Evolutionary conservation across 2,888 invertebrate genomes (phyloP).

Genomic region (Andricus quercusramuli): DNA sequence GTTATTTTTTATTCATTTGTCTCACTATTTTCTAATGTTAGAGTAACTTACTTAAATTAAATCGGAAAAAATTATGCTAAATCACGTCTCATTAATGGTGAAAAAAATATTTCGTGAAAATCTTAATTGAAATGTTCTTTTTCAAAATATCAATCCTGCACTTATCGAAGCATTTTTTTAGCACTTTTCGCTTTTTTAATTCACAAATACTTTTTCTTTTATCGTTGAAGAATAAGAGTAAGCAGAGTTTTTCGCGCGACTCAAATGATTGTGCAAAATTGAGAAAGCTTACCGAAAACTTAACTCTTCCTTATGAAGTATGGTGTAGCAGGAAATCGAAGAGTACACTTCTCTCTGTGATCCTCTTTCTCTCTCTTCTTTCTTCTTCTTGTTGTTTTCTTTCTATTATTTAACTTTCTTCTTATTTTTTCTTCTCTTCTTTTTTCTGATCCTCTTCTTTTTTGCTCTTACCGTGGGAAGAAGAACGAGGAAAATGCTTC

Average conservation of each 20-base stretch:
- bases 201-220: not conserved
- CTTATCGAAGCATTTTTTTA: not conserved
- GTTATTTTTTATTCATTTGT: conserved; percentile 26
- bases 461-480: conserved; percentile 12
- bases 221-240: not conserved
- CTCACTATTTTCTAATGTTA: conserved; percentile 34
- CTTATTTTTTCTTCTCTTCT: conserved; percentile 41
- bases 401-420: conserved; percentile 35
- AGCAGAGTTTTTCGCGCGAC: not conserved
- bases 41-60: conserved; percentile 49
- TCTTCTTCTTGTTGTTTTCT: not conserved
- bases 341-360: conserved; percentile 18
- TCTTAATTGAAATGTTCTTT: conserved; percentile 2
- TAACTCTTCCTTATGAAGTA: conserved; percentile 35
- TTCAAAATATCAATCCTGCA: not conserved
- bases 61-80: conserved; percentile 55
- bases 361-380: conserved; percentile 44
- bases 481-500: conserved; percentile 9
- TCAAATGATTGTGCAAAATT: conserved; percentile 5
- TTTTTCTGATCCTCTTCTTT: conserved; percentile 39
- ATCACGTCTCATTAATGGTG: not conserved
- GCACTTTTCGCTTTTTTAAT: not conserved
- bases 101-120: conserved; percentile 3
- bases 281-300: conserved; percentile 5
- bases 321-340: conserved; percentile 40